Conservation (phyloP, 1,140 invertebrate species). For the Meteorus sp. region DNA sequence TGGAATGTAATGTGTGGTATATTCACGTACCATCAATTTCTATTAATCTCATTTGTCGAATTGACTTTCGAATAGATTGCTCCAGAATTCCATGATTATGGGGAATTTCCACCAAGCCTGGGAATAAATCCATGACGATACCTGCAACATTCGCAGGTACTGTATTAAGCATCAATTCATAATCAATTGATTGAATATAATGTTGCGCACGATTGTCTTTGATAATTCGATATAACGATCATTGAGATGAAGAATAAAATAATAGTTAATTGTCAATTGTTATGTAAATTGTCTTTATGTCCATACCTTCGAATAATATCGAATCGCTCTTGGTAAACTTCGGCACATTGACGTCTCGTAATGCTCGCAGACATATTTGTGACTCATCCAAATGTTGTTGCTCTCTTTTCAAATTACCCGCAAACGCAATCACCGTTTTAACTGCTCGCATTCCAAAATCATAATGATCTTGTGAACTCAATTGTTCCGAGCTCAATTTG, state of each 20-base stretch:
- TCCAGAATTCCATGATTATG: constrained; percentile 64
- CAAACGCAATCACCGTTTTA: constrained; percentile 70
- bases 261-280: no score
- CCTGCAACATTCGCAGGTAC: constrained; percentile 50
- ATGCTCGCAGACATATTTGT: constrained; percentile 63
- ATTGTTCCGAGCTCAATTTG: constrained; percentile 71
- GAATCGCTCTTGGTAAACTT: constrained; percentile 74
- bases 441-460: constrained; percentile 64
- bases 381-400: constrained; percentile 65
- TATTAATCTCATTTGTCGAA: constrained; percentile 55
- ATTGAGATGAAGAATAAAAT: no score
- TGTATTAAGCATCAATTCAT: no score
- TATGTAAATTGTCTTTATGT: constrained; percentile 9
- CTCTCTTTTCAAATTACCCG: constrained; percentile 70
- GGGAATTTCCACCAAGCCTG: constrained; percentile 63
- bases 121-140: constrained; percentile 75
- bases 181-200: not conserved
- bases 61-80: constrained; percentile 49
- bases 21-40: constrained; percentile 61
- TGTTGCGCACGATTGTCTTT: no score
- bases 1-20: not conserved
- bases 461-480: constrained; percentile 63
- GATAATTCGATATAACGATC: no score
- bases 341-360: constrained; percentile 74
- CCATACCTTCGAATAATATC: constrained; percentile 65